Conservation (phyloP, 2,797 vertebrate species). For the Anguilla marmorata region DNA sequence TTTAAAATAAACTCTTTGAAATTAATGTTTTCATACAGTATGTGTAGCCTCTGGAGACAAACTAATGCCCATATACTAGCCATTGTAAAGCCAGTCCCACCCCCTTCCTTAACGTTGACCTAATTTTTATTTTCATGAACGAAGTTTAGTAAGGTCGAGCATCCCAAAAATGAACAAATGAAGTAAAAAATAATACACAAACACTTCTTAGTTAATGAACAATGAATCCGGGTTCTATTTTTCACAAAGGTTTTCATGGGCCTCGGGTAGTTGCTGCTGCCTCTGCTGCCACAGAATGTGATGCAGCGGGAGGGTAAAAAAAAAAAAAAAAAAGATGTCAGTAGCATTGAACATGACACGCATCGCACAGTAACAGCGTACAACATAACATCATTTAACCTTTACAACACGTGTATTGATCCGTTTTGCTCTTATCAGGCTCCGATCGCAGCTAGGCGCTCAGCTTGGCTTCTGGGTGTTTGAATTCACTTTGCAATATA, state of each 20-base stretch:
- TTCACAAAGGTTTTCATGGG: not conserved
- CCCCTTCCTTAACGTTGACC: not conserved
- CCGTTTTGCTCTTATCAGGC: constrained; percentile 72
- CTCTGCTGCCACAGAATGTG: constrained; percentile 48
- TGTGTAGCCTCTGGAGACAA: too few species aligned
- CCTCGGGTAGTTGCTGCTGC: constrained; percentile 19
- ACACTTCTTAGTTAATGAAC: not conserved
- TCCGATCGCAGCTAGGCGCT: constrained; percentile 67
- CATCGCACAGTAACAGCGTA: constrained; percentile 70
- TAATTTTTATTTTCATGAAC: not conserved
- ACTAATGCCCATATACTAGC: too few species aligned
- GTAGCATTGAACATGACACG: constrained; percentile 70
- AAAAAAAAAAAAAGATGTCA: constrained; percentile 55
- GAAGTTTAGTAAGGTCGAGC: not conserved
- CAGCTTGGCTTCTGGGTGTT: constrained; percentile 64
- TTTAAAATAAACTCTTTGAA: too few species aligned
- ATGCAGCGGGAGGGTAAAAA: constrained; percentile 38
- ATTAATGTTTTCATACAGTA: too few species aligned
- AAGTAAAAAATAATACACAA: not conserved
- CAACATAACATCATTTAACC: constrained; percentile 83
- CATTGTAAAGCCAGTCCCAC: too few species aligned
- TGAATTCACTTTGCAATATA: constrained; percentile 65
- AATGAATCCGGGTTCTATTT: not conserved
- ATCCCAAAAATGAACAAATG: not conserved
- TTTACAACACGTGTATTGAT: constrained; percentile 82